A percentile compares a stretch with the other conserved stretches of the same genome.
These are phyloP conservation scores for Tympanuchus pallidicinctus DNA, from an alignment of 2,113 vertebrate genomes.

Conservation along the genomic window DNA sequence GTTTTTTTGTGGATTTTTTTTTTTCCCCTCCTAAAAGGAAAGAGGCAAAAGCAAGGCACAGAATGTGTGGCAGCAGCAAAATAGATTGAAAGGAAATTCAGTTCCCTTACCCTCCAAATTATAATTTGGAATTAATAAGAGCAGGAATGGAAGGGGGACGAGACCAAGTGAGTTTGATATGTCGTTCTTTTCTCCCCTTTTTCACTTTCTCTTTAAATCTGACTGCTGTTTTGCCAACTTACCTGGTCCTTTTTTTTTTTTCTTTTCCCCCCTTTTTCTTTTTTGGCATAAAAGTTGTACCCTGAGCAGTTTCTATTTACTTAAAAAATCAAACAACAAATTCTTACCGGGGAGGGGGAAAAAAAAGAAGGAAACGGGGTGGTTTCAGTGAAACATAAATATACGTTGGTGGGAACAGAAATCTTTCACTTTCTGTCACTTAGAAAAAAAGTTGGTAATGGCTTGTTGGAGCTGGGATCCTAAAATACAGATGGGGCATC, in stretches of 20 bases:
- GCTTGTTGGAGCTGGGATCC: slow-evolving; percentile 72
- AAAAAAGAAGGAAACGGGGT: not conserved
- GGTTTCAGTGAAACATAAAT: slow-evolving; percentile 41
- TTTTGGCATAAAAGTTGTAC: slow-evolving; percentile 71
- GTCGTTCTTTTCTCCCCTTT: slow-evolving; percentile 71
- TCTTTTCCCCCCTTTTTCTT: not conserved
- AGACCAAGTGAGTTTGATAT: slow-evolving; percentile 78
- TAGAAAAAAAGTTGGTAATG: slow-evolving; percentile 79
- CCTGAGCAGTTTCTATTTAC: slow-evolving; percentile 50
- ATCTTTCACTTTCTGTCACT: slow-evolving; percentile 76
- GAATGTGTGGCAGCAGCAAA: slow-evolving; percentile 78
- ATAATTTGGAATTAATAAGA: slow-evolving; percentile 69
- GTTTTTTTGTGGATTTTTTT: slow-evolving; percentile 12
- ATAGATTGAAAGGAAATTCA: slow-evolving; percentile 77
- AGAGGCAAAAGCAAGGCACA: slow-evolving; percentile 74
- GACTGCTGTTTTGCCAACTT: slow-evolving; percentile 71
- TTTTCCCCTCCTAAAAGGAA: slow-evolving; percentile 59
- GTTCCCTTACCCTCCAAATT: slow-evolving; percentile 70
- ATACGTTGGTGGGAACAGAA: slow-evolving; percentile 35
- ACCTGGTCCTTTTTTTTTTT: not conserved
- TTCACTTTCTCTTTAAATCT: slow-evolving; percentile 70
- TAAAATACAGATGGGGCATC: slow-evolving; percentile 76
- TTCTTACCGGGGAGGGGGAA: not conserved
- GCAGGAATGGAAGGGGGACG: slow-evolving; percentile 63
- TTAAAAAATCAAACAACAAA: slow-evolving; percentile 19